Evolutionary conservation across 2,797 vertebrate species (phyloP), one percentile per base, ranked within the genome.

Genomic region (Diceros bicornis): DNA sequence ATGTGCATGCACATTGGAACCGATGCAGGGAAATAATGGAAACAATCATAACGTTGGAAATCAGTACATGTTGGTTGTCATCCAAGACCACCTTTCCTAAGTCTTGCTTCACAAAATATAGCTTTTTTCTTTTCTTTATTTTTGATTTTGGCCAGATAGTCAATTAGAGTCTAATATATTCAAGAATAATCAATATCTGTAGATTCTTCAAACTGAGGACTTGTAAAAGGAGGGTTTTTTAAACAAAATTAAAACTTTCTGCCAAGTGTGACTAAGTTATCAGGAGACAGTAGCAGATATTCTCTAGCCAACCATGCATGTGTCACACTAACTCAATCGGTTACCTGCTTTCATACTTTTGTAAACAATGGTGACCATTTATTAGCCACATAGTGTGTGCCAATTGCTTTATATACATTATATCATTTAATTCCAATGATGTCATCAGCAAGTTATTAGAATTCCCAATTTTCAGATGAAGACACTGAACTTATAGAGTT

Each of bases 241-340:
- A 69, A 87, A 94, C n/a, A 91, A 89, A 93, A 83, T 47, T 32
- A 52, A n/a, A n/a, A 59, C 14, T 78, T 94, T 88, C 32, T 79
- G 20, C 18, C 55, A 17, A 50, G 23, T 68, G 9, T 77, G 7
- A 21, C 41, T 61, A 82, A n/a, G 10, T 78, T 68, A 41, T 55
- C 87, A 89, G 41, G 25, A 16, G 55, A 55, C 1, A 81, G 20
- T 32, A 61, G 59, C 7, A 79, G 85, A 69, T 89, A 79, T 78
- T 71, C 17, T n/a, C 37, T 64, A 75, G 25, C n/a, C 13, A 95
- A 89, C 6, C 7, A 72, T 34, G 18, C 37, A 50, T 20, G 78
- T 34, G 16, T 55, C 7, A 11, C 37, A 37, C 16, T 57, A 44
- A 89, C 41, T 86, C 86, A 61, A 37, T 68, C 25, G 29, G 4